These are phyloP conservation scores for Colostygia pectinataria DNA, from an alignment of 2,888 invertebrate species.

Conservation along the genomic window DNA sequence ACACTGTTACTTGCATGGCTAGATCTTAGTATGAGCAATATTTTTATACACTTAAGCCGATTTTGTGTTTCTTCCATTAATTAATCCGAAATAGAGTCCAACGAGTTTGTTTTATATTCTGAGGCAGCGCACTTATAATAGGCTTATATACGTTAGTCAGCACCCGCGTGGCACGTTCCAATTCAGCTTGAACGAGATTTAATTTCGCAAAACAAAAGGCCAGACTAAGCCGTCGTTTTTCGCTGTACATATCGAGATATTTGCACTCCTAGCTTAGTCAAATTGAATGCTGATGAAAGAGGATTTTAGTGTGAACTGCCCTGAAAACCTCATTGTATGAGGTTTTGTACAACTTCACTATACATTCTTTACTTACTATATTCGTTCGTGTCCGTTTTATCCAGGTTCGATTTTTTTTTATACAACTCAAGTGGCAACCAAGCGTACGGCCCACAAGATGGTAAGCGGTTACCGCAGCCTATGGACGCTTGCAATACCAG, in stretches of 20 bases:
- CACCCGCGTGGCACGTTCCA: conserved; percentile 47
- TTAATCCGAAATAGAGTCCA: neutral
- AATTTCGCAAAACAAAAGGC: conserved; percentile 70
- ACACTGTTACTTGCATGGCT: too few species aligned
- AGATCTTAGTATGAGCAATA: too few species aligned
- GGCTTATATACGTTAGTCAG: conserved; percentile 11
- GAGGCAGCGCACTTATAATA: conserved; percentile 2
- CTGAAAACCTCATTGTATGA: conserved; percentile 17
- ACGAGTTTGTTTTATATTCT: conserved; percentile 1
- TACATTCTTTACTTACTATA: too few species aligned
- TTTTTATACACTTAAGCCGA: too few species aligned
- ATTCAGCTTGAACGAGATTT: conserved; percentile 67
- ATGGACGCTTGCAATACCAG: too few species aligned
- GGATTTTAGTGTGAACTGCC: conserved; percentile 25
- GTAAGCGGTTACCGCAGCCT: too few species aligned
- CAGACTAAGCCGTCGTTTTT: conserved; percentile 60
- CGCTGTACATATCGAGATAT: conserved; percentile 21
- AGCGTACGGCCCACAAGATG: too few species aligned
- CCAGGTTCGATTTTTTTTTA: too few species aligned
- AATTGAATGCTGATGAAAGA: conserved; percentile 33
- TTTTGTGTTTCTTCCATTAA: too few species aligned
- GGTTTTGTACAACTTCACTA: too few species aligned
- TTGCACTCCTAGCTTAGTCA: conserved; percentile 37
- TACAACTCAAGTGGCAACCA: too few species aligned
- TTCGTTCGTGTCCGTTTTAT: too few species aligned